Percentiles rank a stretch among this genome's conserved stretches.
phyloP scores from a whole-genome alignment of 2,888 invertebrate species.

The Nymphalis polychloros region DNA sequence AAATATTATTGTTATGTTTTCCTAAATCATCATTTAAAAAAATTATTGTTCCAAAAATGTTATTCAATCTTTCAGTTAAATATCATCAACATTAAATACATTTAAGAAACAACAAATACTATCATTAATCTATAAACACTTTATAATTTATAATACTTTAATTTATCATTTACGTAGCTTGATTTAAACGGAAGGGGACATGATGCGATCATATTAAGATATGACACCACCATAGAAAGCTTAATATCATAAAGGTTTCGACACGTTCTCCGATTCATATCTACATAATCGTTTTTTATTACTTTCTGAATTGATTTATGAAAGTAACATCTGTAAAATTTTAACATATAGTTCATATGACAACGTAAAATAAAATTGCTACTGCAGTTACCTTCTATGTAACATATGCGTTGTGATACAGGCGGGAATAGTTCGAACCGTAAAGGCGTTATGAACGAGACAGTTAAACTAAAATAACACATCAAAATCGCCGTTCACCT shows the following conservation, averaged over 20 bases:
- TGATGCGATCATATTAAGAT: constrained; percentile 71
- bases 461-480: constrained; percentile 64
- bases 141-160: constrained; percentile 16
- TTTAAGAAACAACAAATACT: neutral
- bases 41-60: too few relatives aligned
- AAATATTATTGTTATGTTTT: too few relatives aligned
- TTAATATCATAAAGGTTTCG: constrained; percentile 65
- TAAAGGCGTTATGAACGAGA: constrained; percentile 48
- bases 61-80: neutral
- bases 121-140: constrained; percentile 12
- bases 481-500: constrained; percentile 72
- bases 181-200: constrained; percentile 53
- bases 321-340: constrained; percentile 68
- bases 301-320: constrained; percentile 71
- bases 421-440: constrained; percentile 7
- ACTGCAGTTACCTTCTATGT: constrained; percentile 6
- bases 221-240: constrained; percentile 62
- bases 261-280: constrained; percentile 70
- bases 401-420: constrained; percentile 3
- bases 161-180: constrained; percentile 33
- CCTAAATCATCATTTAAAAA: too few relatives aligned
- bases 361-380: constrained; percentile 42
- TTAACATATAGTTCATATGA: constrained; percentile 54
- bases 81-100: neutral
- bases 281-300: constrained; percentile 63